phyloP scores from a whole-genome alignment of 2,113 vertebrate species.

The Calonectris borealis region DNA sequence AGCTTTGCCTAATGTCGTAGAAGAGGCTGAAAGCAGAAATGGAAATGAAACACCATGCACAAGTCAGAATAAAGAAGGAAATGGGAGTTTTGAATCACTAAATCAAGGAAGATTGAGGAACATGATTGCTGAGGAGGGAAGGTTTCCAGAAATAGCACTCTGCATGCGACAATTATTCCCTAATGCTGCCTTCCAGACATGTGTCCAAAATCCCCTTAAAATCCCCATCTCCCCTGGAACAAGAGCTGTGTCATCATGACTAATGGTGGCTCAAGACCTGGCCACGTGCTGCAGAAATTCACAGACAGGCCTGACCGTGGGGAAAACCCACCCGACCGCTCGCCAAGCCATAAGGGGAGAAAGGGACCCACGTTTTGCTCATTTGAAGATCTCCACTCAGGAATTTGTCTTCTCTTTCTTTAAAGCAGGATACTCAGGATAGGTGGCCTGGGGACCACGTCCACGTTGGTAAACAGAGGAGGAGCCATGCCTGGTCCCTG shows the following conservation, averaged over 20 bases:
- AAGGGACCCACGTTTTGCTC: not conserved
- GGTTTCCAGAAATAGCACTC: not conserved
- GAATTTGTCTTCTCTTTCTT: not conserved
- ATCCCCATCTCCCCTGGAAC: not conserved
- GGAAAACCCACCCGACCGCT: not conserved
- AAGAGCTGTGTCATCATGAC: not conserved
- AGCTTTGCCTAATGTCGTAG: not conserved
- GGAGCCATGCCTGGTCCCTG: not conserved
- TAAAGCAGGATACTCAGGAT: not conserved
- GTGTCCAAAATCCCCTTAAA: not conserved
- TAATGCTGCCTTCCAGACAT: not conserved
- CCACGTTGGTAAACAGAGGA: not conserved
- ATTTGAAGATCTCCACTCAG: not conserved
- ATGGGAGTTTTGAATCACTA: not conserved
- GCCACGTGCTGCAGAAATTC: rapidly evolving
- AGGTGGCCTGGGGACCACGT: rapidly evolving
- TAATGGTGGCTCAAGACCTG: not conserved
- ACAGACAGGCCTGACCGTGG: not conserved
- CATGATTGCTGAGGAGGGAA: not conserved
- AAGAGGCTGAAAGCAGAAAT: not conserved
- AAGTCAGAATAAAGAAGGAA: not conserved
- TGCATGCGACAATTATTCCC: not conserved
- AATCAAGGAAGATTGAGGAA: not conserved
- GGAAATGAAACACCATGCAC: not conserved
- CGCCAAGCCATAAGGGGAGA: rapidly evolving